phyloP scores from a whole-genome alignment of 2,113 vertebrate species.

The Marmota monax region DNA sequence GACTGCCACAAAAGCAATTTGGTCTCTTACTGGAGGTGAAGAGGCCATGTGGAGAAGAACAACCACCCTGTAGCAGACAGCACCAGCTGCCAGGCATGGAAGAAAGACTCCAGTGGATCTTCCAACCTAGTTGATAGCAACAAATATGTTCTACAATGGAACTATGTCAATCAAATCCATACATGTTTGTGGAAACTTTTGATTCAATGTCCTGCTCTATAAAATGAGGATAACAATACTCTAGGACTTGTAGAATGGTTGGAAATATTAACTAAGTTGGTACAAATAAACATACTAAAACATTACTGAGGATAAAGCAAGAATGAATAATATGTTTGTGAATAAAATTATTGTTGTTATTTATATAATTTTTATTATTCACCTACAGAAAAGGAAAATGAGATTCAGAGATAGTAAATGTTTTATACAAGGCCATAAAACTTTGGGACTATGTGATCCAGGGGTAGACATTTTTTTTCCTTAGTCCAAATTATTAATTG shows the following conservation, averaged over 20 bases:
- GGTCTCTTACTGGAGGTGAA: not conserved
- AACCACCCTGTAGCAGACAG: not conserved
- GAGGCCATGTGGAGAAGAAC: rapidly evolving
- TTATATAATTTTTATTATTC: not conserved
- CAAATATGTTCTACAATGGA: too few species aligned
- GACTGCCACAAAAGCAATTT: not conserved
- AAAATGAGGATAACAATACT: not conserved
- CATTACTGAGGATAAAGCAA: not conserved
- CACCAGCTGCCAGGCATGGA: not conserved
- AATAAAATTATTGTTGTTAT: not conserved
- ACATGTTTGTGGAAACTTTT: too few species aligned
- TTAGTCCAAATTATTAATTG: not conserved
- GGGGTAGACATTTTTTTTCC: not conserved
- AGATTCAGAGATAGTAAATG: not conserved
- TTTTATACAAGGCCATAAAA: not conserved
- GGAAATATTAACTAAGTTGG: not conserved
- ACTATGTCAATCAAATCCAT: not conserved
- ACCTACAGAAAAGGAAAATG: not conserved
- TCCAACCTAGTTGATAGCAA: not conserved
- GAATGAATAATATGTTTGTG: not conserved
- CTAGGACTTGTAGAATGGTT: not conserved
- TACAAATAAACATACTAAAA: not conserved
- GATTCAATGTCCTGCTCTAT: not conserved
- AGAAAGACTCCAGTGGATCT: not conserved
- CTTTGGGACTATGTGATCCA: not conserved